phyloP scores from a whole-genome alignment of 2,113 vertebrate species.

The Pongo abelii region DNA sequence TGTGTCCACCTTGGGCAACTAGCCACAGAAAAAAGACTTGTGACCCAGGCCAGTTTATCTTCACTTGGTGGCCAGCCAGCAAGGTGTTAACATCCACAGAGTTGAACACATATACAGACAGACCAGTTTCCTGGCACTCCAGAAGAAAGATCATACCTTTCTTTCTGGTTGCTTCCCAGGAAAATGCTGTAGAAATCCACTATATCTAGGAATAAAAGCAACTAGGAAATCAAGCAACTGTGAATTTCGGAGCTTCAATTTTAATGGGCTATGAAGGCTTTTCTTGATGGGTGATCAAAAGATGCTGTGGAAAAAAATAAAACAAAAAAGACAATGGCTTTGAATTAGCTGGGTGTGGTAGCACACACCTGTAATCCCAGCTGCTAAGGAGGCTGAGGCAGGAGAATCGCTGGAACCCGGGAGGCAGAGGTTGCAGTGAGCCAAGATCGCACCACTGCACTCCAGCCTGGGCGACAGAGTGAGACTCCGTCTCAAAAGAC shows the following conservation, averaged over 20 bases:
- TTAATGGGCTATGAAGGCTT: background rate
- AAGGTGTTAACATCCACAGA: background rate
- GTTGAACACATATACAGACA: background rate
- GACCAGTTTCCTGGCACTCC: background rate
- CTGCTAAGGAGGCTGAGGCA: too few species aligned
- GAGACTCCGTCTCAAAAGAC: background rate
- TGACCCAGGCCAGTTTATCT: background rate
- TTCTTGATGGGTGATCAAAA: background rate
- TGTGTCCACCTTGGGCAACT: background rate
- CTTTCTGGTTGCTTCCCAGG: background rate
- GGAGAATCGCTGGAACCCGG: too few species aligned
- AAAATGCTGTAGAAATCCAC: conserved; percentile 5
- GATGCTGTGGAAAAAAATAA: background rate
- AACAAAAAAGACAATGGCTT: background rate
- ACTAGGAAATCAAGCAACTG: background rate
- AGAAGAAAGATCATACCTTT: background rate
- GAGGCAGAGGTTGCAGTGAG: too few species aligned
- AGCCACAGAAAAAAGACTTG: background rate
- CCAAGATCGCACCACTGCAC: too few species aligned
- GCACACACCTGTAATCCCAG: too few species aligned
- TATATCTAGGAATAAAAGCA: background rate
- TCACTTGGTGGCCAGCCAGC: background rate
- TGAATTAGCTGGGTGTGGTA: too few species aligned
- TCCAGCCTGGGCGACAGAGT: too few species aligned
- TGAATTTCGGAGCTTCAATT: background rate